phyloP scores from a whole-genome alignment of 2,113 vertebrate genomes.

The Chloebia gouldiae region DNA sequence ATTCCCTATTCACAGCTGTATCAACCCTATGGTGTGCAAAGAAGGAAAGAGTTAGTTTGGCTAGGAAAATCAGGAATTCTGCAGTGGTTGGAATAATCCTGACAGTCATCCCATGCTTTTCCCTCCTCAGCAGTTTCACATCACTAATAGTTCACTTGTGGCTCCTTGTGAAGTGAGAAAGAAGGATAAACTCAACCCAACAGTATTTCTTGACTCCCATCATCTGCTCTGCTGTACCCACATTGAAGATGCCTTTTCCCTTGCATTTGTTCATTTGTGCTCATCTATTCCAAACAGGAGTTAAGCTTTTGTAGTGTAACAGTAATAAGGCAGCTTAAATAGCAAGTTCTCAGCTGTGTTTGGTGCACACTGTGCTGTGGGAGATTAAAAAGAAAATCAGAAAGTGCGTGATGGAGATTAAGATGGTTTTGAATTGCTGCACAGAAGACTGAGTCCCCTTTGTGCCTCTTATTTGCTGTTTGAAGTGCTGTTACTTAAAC shows the following conservation, averaged over 20 bases:
- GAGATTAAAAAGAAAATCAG: slow-evolving; percentile 42
- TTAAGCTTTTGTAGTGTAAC: neutral
- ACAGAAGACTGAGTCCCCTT: slow-evolving; percentile 4
- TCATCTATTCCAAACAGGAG: neutral
- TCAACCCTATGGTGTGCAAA: neutral
- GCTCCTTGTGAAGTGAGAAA: neutral
- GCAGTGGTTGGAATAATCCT: neutral
- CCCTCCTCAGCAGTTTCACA: neutral
- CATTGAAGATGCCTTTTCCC: neutral
- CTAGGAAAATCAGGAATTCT: neutral
- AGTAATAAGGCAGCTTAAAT: slow-evolving; percentile 20
- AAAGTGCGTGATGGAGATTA: slow-evolving; percentile 1
- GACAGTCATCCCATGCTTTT: neutral
- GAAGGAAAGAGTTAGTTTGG: neutral
- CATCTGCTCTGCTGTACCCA: neutral
- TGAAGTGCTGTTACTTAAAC: slow-evolving; percentile 57
- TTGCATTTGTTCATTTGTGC: neutral
- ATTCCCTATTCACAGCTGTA: neutral
- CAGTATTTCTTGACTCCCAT: neutral
- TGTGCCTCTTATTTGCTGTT: slow-evolving; percentile 55
- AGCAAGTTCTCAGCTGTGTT: slow-evolving; percentile 20
- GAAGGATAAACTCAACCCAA: neutral
- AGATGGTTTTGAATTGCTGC: slow-evolving; percentile 22
- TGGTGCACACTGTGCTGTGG: neutral
- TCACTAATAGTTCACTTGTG: neutral